Base-by-base conservation (phyloP, 2,888 invertebrate genomes). In the Choristoneura rosaceana region DNA sequence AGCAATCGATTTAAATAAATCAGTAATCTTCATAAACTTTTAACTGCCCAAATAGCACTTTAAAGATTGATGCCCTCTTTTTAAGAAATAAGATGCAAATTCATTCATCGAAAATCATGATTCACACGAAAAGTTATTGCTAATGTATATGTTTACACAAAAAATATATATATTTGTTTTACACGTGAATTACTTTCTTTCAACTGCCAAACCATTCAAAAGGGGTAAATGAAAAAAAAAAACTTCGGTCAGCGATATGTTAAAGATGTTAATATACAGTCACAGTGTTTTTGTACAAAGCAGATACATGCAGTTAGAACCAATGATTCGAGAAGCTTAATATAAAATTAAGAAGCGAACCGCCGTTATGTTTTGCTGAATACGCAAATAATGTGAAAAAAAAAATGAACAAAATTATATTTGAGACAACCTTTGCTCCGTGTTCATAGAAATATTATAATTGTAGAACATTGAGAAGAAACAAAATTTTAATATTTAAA, bases 291-390 rank as follows among this genome's bases (percentile, higher is more conserved):
- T 71, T 62, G 61, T 55, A 65, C 15, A 38, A 71, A 71, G 71
- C 71, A 10, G 66, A 68, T 15, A 41, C 71, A 71, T 71, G 71
- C 71, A 68, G 68, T 71, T 71, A 71, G 71, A 55, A 71, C 50
- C 63, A 71, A 67, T 59, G 67, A 62, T n/a, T 55, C 2, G 65
- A 71, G 47, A 71, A 63, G 71, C 71, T 68, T 67, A 71, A 66
- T 58, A 62, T 55, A 65, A 68, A 71, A 68, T 12, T 10, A 71
- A 58, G 71, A 67, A 62, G 71, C 67, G 55, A 62, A 25, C 47
- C 62, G 60, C 34, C 60, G 17, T 55, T 55, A 33, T 71, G 9
- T 67, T 34, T 62, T 62, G 47, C 62, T 41, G 55, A 43, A 17
- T 71, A 71, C 47, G 15, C n/a, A 52, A 55, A 25, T 55, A 55